Conservation (phyloP, 2,888 invertebrate species). For the Mimachlamys varia region DNA sequence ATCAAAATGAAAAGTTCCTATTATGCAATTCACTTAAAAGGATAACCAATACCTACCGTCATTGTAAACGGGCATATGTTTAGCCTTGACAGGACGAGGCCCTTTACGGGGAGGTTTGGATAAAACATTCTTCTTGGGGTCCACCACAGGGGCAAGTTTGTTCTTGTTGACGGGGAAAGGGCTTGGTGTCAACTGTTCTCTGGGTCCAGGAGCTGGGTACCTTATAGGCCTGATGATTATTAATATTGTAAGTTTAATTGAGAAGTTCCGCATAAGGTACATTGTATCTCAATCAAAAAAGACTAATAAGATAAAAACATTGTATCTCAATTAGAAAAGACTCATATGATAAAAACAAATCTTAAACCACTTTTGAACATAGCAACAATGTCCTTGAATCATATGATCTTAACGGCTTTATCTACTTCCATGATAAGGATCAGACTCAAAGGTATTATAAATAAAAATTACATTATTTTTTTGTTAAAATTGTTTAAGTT, state of each 20-base stretch:
- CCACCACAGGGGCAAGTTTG: slow-evolving; percentile 5
- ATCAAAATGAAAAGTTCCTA: background rate
- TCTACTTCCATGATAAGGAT: no score
- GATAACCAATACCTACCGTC: background rate
- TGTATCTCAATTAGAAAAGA: no score
- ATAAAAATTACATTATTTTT: no score
- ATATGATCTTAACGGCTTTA: no score
- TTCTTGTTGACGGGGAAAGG: slow-evolving; percentile 17
- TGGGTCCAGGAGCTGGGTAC: background rate
- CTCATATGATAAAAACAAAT: background rate
- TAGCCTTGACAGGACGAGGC: background rate
- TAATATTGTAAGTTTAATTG: background rate
- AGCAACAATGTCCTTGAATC: no score
- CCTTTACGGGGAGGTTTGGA: background rate
- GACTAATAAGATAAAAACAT: background rate
- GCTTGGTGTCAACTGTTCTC: background rate
- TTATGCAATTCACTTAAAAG: background rate
- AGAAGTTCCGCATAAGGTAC: background rate
- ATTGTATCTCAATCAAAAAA: background rate
- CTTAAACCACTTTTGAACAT: no score
- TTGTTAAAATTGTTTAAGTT: no score
- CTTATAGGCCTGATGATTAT: background rate
- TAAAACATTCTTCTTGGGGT: background rate
- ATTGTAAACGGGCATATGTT: background rate
- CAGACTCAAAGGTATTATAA: no score